A percentile compares a stretch with the other conserved stretches of the same genome.
phyloP scores from a whole-genome alignment of 35 echinoderm and acorn worm genomes.

The Apostichopus japonicus region DNA sequence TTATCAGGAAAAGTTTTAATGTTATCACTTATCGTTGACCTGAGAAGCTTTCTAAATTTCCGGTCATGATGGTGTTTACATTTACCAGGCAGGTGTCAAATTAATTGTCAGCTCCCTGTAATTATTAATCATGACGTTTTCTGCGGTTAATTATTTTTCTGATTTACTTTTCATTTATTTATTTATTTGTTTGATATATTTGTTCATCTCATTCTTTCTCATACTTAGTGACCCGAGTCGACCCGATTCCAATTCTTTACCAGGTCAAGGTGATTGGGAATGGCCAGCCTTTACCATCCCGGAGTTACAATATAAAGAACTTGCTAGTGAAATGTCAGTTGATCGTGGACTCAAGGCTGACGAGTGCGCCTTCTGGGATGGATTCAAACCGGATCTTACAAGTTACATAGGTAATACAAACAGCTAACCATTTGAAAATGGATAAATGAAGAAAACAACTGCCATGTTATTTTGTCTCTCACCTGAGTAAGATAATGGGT shows the following conservation, averaged over 20 bases:
- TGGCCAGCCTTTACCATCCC: slow-evolving; percentile 63
- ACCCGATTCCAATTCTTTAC: neutral
- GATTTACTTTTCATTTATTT: no score
- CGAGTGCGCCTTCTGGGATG: slow-evolving; percentile 69
- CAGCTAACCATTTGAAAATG: neutral
- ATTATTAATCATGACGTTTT: no score
- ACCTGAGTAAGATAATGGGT: neutral
- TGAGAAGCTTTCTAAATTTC: no score
- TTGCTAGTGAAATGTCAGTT: slow-evolving; percentile 15
- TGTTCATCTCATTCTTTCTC: no score
- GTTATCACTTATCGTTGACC: no score
- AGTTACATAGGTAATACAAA: slow-evolving; percentile 25
- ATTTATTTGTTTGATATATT: no score
- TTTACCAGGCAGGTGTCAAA: no score
- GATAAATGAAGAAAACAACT: neutral
- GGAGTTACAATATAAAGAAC: slow-evolving; percentile 60
- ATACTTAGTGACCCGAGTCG: no score
- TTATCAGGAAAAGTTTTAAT: no score
- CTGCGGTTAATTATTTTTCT: no score
- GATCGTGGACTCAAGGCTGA: slow-evolving; percentile 54
- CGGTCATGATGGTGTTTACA: no score
- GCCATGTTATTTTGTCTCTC: neutral
- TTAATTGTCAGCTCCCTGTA: no score
- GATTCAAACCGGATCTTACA: slow-evolving; percentile 34
- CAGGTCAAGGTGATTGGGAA: neutral